A percentile compares a stretch with the other conserved stretches of the same genome.
Conservation (phyloP, 2,113 vertebrate species). For the Cottus gobio region DNA sequence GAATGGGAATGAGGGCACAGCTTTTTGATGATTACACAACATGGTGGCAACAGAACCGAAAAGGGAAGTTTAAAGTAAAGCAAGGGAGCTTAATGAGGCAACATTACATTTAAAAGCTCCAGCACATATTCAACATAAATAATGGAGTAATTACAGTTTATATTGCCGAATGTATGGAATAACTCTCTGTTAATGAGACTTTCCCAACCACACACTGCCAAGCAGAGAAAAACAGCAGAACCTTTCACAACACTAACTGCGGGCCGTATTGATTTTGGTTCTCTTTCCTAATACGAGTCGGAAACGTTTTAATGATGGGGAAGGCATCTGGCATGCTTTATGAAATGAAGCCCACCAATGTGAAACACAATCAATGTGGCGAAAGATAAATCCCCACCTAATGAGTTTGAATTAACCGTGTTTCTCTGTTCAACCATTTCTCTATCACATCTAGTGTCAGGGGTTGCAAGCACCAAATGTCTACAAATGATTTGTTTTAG, state of each 20-base stretch:
- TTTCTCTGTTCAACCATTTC: constrained; percentile 15
- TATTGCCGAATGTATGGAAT: constrained; percentile 24
- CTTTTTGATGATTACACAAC: neutral
- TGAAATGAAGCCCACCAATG: constrained; percentile 31
- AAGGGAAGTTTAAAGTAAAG: neutral
- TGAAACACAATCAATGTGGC: constrained; percentile 32
- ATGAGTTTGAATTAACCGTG: constrained; percentile 28
- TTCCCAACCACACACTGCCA: constrained; percentile 10
- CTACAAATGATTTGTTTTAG: neutral
- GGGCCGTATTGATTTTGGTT: constrained; percentile 50
- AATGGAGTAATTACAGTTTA: constrained; percentile 29
- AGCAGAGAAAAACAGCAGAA: constrained; percentile 20
- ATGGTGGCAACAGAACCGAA: neutral
- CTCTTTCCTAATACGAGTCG: constrained; percentile 42
- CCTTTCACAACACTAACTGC: constrained; percentile 16
- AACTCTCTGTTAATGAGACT: constrained; percentile 42
- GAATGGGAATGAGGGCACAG: neutral
- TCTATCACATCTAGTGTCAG: neutral
- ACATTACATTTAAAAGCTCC: constrained; percentile 20
- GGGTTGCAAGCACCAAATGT: neutral
- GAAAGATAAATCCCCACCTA: constrained; percentile 25
- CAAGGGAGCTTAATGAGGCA: constrained; percentile 23
- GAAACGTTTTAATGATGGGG: constrained; percentile 41
- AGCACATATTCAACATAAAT: constrained; percentile 23
- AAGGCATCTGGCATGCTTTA: constrained; percentile 41